Conservation (phyloP, 2,113 vertebrate genomes). For the Andinoacara biseriatus region DNA sequence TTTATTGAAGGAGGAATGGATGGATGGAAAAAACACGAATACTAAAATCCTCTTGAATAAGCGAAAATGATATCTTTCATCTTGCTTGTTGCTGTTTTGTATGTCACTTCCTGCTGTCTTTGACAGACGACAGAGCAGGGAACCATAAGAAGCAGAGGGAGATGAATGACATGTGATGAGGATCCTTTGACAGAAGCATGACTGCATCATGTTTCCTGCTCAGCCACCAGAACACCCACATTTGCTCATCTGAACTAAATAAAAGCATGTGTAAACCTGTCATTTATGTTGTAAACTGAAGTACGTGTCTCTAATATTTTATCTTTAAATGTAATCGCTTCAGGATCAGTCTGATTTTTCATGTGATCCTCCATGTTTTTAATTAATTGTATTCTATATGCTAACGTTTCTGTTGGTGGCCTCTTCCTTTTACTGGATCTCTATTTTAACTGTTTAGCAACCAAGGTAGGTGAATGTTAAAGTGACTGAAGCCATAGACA, state of each 20-base stretch:
- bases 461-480: too few relatives aligned
- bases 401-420: too few relatives aligned
- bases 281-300: neutral
- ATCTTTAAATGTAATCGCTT: too few relatives aligned
- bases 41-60: neutral
- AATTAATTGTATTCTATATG: too few relatives aligned
- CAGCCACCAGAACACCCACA: neutral
- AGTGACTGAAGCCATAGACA: too few relatives aligned
- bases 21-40: neutral
- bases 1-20: too few relatives aligned
- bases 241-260: neutral
- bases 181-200: neutral
- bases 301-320: neutral
- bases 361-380: too few relatives aligned
- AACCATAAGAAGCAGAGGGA: neutral
- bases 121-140: constrained; percentile 23
- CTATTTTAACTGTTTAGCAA: too few relatives aligned
- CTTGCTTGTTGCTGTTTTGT: neutral
- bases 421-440: too few relatives aligned
- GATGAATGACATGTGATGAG: neutral
- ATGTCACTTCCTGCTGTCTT: neutral
- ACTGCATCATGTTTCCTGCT: neutral
- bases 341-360: too few relatives aligned
- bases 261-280: neutral
- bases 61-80: constrained; percentile 21